These are phyloP conservation scores for Amblyraja radiata DNA, from an alignment of 2,797 vertebrate genomes.

Conservation along the genomic window DNA sequence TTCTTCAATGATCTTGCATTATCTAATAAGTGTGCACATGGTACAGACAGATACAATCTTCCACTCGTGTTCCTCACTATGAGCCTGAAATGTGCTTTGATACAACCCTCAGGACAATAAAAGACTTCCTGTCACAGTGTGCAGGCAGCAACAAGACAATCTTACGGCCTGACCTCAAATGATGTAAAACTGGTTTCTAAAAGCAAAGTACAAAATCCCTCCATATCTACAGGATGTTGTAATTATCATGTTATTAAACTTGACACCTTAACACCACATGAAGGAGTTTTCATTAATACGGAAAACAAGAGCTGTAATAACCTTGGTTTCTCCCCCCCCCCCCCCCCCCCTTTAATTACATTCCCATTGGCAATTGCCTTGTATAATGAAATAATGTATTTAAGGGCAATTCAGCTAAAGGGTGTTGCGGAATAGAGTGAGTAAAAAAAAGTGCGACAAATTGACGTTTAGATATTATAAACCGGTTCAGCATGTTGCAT, in stretches of 20 bases:
- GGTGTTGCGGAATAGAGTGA: background rate
- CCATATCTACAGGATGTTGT: conserved; percentile 58
- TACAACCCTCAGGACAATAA: conserved; percentile 29
- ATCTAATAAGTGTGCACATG: background rate
- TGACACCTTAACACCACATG: conserved; percentile 63
- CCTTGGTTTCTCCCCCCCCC: background rate
- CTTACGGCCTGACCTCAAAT: conserved; percentile 27
- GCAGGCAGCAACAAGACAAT: conserved; percentile 24
- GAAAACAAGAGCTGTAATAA: conserved; percentile 17
- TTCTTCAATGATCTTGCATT: background rate
- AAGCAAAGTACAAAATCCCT: conserved; percentile 54
- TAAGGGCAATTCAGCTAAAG: background rate
- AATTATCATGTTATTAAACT: conserved; percentile 63
- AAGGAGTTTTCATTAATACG: conserved; percentile 48
- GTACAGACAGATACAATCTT: background rate
- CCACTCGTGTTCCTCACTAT: background rate
- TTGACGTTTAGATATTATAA: conserved; percentile 2
- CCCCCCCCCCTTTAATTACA: background rate
- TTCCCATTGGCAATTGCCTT: conserved; percentile 11
- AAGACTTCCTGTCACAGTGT: conserved; percentile 36
- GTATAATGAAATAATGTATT: conserved; percentile 27
- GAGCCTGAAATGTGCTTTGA: conserved; percentile 30
- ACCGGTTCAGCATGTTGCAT: background rate
- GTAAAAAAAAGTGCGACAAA: conserved; percentile 23
- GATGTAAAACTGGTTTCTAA: conserved; percentile 33